Evolutionary conservation across 2,888 invertebrate species (phyloP), one percentile per base, ranked within the genome.

Genomic region (Flexamia atlantica): DNA sequence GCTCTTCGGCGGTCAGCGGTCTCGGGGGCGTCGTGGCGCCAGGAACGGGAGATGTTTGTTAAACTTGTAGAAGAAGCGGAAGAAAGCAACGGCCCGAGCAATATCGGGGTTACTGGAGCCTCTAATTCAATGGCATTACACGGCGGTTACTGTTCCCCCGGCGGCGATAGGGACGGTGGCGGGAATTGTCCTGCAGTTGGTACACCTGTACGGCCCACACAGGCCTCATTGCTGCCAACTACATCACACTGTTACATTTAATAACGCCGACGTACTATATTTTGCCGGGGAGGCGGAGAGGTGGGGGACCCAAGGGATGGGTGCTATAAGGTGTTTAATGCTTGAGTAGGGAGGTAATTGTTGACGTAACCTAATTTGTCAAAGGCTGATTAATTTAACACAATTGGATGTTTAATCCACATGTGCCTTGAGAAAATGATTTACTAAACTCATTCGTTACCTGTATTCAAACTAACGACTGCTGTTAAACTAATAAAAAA

Each of bases 101-200:
- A 79, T 79, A 79, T 79, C 79, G 79, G 79, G 79, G 79, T 79
- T 79, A 79, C 50, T 79, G 57, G 79, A 57, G 79, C 79, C 79
- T 85, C 86, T 86, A 86, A 86, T 86, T 86, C 86, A 86, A 86
- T 86, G 86, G 86, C 82, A 86, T 86, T 86, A 86, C 86, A 84
- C 82, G 28, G 68, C 81, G 84, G 70, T 85, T 84, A 86, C 85
- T 76, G 85, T 85, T 84, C 86, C 86, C 86, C 40, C 72, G 86
- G 72, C 83, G 83, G 81, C 50, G 83, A 84, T 85, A 32, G 46
- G 82, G 83, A 53, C 50, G 79, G 57, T 40, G 82, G 76, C 60
- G 84, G 82, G 82, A 83, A 79, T 79, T 79, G 79, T 79, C 79
- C 57, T 79, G 79, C 79, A 79, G 79, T 79, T 79, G 79, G 79